These are phyloP conservation scores for Seira ritae DNA, from an alignment of 2,888 invertebrate species.

Conservation along the genomic window DNA sequence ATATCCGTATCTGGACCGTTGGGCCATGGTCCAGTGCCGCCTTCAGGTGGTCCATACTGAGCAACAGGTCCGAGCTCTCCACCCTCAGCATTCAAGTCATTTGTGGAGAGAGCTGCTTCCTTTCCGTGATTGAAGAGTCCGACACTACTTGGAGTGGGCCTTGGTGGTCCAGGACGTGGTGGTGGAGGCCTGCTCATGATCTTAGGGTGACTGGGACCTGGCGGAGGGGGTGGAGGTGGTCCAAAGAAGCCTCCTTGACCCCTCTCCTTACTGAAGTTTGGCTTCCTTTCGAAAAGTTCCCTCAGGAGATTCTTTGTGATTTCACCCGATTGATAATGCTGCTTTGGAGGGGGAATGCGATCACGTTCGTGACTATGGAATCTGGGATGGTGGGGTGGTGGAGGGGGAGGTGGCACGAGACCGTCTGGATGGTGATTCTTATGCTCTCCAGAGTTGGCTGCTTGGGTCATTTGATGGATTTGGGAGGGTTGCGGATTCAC, in stretches of 20 bases:
- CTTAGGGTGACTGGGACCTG: conserved; percentile 64
- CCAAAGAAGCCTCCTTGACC: conserved; percentile 63
- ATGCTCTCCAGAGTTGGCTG: conserved; percentile 45
- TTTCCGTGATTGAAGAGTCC: conserved; percentile 66
- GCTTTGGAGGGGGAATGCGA: conserved; percentile 55
- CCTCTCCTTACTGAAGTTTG: conserved; percentile 62
- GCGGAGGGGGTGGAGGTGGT: conserved; percentile 62
- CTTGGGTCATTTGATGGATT: background rate
- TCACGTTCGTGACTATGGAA: conserved; percentile 59
- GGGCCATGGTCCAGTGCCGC: conserved; percentile 63
- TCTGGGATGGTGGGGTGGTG: conserved; percentile 42
- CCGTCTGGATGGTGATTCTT: conserved; percentile 59
- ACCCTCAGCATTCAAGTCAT: conserved; percentile 72
- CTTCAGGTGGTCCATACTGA: conserved; percentile 63
- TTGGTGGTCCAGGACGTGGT: conserved; percentile 33
- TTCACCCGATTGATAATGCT: conserved; percentile 62
- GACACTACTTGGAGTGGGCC: conserved; percentile 45
- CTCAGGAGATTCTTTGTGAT: conserved; percentile 69
- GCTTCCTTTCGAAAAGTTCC: conserved; percentile 66
- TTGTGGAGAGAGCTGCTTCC: conserved; percentile 66
- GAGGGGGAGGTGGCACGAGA: conserved; percentile 63
- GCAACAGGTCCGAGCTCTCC: conserved; percentile 67
- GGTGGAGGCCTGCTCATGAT: conserved; percentile 64
- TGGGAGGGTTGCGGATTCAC: conserved; percentile 27
- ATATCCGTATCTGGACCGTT: conserved; percentile 85